phyloP scores from a whole-genome alignment of 53 echinoderm and acorn worm genomes.

The Mesocentrotus franciscanus region DNA sequence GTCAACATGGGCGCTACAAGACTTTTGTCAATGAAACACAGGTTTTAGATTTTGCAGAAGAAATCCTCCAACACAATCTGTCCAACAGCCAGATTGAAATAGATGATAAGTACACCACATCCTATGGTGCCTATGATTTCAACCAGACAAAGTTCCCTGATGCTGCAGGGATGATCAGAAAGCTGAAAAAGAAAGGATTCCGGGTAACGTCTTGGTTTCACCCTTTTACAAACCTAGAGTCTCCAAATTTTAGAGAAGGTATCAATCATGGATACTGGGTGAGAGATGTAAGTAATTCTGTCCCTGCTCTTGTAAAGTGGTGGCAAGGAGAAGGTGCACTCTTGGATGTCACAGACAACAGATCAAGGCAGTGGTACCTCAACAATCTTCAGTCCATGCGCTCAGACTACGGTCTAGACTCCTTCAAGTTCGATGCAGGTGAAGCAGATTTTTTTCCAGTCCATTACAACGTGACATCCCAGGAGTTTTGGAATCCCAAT shows the following conservation, averaged over 20 bases:
- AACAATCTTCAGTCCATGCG: conserved; percentile 66
- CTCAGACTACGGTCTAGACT: conserved; percentile 73
- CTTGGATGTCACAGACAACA: conserved; percentile 76
- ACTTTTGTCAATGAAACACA: conserved; percentile 69
- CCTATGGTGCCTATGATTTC: conserved; percentile 79
- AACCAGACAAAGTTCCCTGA: conserved; percentile 76
- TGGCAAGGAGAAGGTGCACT: conserved; percentile 81
- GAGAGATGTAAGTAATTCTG: conserved; percentile 66
- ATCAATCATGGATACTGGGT: conserved; percentile 73
- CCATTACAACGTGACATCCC: conserved; percentile 72
- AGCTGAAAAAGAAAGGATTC: conserved; percentile 78
- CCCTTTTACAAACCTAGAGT: conserved; percentile 88
- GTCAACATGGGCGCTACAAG: conserved; percentile 83
- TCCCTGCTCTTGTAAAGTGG: conserved; percentile 85
- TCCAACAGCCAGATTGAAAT: conserved; percentile 88
- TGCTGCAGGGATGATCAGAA: conserved; percentile 68
- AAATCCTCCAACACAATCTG: conserved; percentile 71
- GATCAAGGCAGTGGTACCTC: conserved; percentile 74
- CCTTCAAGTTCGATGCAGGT: conserved; percentile 89
- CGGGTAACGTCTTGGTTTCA: conserved; percentile 78
- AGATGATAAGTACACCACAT: conserved; percentile 80
- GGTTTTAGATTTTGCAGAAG: conserved; percentile 77
- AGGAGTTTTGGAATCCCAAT: conserved; percentile 74
- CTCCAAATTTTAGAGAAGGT: conserved; percentile 74
- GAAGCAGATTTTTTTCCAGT: conserved; percentile 77